phyloP scores from a whole-genome alignment of 2,888 invertebrate species.

The Coenonympha glycerion region DNA sequence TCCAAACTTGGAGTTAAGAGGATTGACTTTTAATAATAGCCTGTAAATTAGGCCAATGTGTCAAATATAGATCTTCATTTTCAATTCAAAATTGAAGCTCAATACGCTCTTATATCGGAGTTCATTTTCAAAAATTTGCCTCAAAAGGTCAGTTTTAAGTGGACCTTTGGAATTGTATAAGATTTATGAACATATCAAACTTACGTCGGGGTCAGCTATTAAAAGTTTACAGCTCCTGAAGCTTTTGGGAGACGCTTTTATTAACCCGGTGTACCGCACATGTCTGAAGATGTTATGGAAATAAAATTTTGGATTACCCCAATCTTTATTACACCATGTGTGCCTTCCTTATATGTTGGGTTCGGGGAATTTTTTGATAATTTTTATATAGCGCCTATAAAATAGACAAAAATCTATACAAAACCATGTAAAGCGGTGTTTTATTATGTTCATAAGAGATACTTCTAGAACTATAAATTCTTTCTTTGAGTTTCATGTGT shows the following conservation, averaged over 20 bases:
- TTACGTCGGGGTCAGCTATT: constrained; percentile 14
- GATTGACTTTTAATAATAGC: too few species aligned
- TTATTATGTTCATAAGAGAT: too few species aligned
- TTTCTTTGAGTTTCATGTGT: too few species aligned
- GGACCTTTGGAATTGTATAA: constrained; percentile 1
- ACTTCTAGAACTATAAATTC: too few species aligned
- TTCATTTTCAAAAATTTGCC: background rate
- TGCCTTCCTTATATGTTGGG: background rate
- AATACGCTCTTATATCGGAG: too few species aligned
- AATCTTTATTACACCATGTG: constrained; percentile 11
- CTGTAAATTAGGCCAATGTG: too few species aligned
- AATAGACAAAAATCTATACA: too few species aligned
- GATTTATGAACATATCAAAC: constrained; percentile 20
- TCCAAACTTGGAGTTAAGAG: too few species aligned
- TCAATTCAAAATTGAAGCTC: background rate
- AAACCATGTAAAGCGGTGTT: too few species aligned
- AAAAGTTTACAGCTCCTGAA: constrained; percentile 24
- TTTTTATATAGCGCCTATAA: background rate
- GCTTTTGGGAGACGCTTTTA: constrained; percentile 20
- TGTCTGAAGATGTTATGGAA: constrained; percentile 14
- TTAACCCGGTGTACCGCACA: constrained; percentile 19
- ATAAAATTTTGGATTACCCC: constrained; percentile 11
- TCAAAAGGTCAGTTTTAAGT: background rate
- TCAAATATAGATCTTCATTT: too few species aligned
- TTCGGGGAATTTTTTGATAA: constrained; percentile 16